A percentile compares a stretch with the other conserved stretches of the same genome.
Evolutionary conservation across 2,797 vertebrate genomes (phyloP).

Genomic region (Megalops cyprinoides): DNA sequence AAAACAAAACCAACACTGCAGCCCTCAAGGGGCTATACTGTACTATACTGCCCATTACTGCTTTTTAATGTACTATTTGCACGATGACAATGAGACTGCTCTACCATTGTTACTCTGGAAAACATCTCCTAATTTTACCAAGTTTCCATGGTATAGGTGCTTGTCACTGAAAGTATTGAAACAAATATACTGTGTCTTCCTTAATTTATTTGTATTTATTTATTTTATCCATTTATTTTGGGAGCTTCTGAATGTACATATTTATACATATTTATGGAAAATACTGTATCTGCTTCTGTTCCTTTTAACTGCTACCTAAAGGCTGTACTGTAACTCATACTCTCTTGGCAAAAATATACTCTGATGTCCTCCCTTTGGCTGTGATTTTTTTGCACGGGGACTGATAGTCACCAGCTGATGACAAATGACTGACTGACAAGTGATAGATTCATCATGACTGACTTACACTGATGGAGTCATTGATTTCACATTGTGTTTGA

Average conservation of each 20-base stretch:
- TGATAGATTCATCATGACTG: background rate
- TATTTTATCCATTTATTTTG: conserved; percentile 23
- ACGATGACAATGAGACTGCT: conserved; percentile 21
- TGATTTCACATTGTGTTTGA: too few relatives aligned
- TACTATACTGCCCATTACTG: conserved; percentile 6
- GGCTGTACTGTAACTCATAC: conserved; percentile 36
- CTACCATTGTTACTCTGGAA: conserved; percentile 21
- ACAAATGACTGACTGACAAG: too few relatives aligned
- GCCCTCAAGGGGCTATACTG: background rate
- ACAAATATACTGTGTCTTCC: conserved; percentile 30
- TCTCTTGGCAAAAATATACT: conserved; percentile 40
- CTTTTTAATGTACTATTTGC: conserved; percentile 25
- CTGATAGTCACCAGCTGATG: background rate
- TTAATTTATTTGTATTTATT: conserved; percentile 31
- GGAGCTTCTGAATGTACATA: conserved; percentile 36
- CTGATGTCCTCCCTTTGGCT: conserved; percentile 27
- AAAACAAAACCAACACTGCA: background rate
- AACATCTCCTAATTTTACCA: conserved; percentile 27
- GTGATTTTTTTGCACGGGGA: background rate
- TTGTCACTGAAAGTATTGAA: conserved; percentile 37
- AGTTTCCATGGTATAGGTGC: conserved; percentile 30
- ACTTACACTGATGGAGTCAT: background rate
- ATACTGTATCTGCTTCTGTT: conserved; percentile 35
- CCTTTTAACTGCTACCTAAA: conserved; percentile 30
- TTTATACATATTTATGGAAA: conserved; percentile 38